Evolutionary conservation across 2,113 vertebrate species (phyloP).

Genomic region (Ciconia stormi): DNA sequence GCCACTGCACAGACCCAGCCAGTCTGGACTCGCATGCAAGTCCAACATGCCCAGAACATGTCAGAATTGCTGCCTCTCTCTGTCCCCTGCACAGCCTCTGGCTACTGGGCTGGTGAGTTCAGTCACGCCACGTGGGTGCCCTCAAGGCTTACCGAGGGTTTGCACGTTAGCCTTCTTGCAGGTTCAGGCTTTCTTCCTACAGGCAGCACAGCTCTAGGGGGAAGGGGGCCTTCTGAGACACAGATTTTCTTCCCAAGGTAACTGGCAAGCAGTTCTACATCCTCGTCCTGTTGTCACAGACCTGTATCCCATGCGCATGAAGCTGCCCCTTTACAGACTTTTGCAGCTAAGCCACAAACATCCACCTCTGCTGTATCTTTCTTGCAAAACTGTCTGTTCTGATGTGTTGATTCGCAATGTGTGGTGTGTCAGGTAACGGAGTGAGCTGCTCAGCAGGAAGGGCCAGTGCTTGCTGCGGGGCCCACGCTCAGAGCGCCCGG

Average conservation of each 20-base stretch:
- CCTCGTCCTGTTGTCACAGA: background rate
- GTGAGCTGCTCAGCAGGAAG: background rate
- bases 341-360: background rate
- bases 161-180: background rate
- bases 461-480: background rate
- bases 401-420: background rate
- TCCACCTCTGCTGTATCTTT: background rate
- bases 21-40: background rate
- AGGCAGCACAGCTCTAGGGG: background rate
- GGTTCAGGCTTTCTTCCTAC: background rate
- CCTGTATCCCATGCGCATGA: rapidly evolving
- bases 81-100: background rate
- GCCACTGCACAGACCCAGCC: background rate
- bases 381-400: background rate
- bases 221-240: rapidly evolving
- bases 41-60: background rate
- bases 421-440: background rate
- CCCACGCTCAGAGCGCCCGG: rapidly evolving
- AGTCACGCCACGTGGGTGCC: background rate
- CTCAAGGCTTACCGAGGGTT: background rate
- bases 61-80: background rate
- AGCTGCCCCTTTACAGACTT: background rate
- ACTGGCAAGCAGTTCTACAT: background rate
- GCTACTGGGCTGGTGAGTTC: background rate
- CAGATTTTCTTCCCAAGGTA: background rate